Evolutionary conservation across 2,888 invertebrate genomes (phyloP), one percentile per base, ranked within the genome.

Genomic region (Lasius platythorax): DNA sequence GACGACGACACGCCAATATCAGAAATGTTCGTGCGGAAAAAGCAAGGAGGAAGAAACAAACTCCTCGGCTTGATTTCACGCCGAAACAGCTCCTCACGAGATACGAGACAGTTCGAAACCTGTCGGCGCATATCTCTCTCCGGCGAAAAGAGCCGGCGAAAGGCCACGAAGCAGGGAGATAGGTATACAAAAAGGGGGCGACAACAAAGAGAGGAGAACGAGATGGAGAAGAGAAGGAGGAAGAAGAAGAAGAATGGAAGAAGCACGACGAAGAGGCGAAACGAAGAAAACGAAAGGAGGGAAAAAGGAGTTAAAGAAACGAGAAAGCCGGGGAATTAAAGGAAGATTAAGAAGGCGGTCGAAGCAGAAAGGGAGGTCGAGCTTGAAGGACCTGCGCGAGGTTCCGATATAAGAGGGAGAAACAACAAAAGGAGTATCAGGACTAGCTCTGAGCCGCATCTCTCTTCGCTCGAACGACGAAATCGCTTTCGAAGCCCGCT

Each of bases 331-430:
- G 89, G 90, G 92, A 94, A 94, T 94, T 94, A 93, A 94, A 93
- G 93, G 92, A 91, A 93, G 93, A 93, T 94, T 93, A 93, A 93
- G 93, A 93, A 92, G 91, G 90, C 88, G 87, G 90, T 73, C 73
- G 86, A 61, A 87, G 87, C 85, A 90, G 90, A 87, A 85, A 84
- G 85, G 87, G 85, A 87, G 88, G 75, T 87, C 76, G 88, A 87
- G 83, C 86, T 88, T 87, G 89, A 86, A 86, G 85, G 85, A 90
- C 64, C 85, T 68, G 84, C 86, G 85, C 70, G 67, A 67, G 79
- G 70, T 46, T 72, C 58, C 75, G 53, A 53, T 53, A 70, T 79
- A 79, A 83, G 82, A 79, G 78, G 78, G 66, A 50, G 84, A 84
- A 87, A 53, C 82, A 78, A 84, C 68, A 86, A 85, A 89, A 81